Conservation (phyloP, 2,113 vertebrate species). For the Lagenorhynchus albirostris region DNA sequence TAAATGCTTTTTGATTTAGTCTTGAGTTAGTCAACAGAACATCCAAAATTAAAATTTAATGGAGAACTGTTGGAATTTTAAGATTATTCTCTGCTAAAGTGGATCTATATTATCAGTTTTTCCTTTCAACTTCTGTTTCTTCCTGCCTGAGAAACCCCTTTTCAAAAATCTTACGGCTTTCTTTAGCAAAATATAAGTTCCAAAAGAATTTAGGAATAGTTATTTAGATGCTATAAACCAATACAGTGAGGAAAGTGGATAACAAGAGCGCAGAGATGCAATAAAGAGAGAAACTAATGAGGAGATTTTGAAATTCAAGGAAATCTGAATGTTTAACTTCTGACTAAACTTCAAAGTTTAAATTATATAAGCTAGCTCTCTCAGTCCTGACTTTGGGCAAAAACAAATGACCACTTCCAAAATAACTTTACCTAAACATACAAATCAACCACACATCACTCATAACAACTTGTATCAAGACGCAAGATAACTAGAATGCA, state of each 20-base stretch:
- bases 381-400: not conserved
- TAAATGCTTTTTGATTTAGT: not conserved
- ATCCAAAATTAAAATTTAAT: not conserved
- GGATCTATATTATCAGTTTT: not conserved
- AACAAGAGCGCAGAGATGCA: not conserved
- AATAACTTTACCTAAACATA: not conserved
- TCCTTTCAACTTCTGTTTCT: not conserved
- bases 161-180: not conserved
- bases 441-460: not conserved
- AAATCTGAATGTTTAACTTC: constrained; percentile 26
- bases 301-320: not conserved
- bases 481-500: not conserved
- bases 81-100: not conserved
- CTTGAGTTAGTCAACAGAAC: not conserved
- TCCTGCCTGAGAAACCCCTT: not conserved
- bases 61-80: not conserved
- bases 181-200: not conserved
- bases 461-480: not conserved
- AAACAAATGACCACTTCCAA: constrained; percentile 14
- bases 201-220: not conserved
- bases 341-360: not conserved
- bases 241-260: not conserved
- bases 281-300: not conserved
- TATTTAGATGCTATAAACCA: not conserved
- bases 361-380: not conserved